These are phyloP conservation scores for Danionella dracula DNA, from an alignment of 2,797 vertebrate species.

Conservation along the genomic window DNA sequence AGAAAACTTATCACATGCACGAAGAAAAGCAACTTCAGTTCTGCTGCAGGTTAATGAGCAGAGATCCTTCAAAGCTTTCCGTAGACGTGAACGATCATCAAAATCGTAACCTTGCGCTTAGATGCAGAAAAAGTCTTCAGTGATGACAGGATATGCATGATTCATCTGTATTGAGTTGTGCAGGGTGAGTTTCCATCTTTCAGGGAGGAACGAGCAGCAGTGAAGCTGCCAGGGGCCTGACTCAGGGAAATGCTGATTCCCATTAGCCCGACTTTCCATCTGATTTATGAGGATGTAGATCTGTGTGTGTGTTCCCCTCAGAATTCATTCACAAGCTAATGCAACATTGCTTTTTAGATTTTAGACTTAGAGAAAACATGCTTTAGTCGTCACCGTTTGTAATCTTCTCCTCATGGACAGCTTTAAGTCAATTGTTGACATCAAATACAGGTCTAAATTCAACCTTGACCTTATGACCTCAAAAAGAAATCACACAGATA, in stretches of 20 bases:
- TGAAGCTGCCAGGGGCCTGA: constrained; percentile 62
- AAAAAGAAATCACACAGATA: too few species aligned
- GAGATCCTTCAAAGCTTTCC: background rate
- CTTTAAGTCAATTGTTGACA: too few species aligned
- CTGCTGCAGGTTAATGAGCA: background rate
- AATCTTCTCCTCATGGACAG: too few species aligned
- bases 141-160: constrained; percentile 45
- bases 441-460: too few species aligned
- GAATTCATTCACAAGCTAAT: background rate
- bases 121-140: constrained; percentile 54
- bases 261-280: constrained; percentile 8
- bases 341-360: background rate
- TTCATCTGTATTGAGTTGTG: constrained; percentile 51
- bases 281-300: constrained; percentile 26
- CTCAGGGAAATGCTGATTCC: constrained; percentile 56
- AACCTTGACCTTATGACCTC: too few species aligned
- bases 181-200: constrained; percentile 55
- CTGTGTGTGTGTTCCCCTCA: constrained; percentile 26
- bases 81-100: background rate
- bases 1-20: background rate
- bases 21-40: background rate
- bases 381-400: too few species aligned
- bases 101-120: constrained; percentile 34
- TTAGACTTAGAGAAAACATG: too few species aligned
- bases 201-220: constrained; percentile 59